phyloP scores from a whole-genome alignment of 2,888 invertebrate genomes.

The Laspeyria flexula region DNA sequence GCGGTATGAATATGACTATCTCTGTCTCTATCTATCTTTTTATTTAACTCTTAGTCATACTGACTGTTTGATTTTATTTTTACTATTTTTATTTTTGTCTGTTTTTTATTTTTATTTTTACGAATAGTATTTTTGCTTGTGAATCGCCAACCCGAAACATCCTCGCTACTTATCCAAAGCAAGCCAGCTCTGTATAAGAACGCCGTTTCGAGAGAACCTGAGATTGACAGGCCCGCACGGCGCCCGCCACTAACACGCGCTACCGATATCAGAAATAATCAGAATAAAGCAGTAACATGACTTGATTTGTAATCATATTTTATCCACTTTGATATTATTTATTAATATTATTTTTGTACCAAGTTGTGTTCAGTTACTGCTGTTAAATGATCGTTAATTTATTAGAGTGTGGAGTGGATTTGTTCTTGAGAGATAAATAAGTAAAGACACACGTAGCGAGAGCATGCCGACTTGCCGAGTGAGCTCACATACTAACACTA shows the following conservation, averaged over 20 bases:
- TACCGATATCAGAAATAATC: conserved; percentile 61
- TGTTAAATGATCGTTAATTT: conserved; percentile 65
- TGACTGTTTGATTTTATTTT: conserved; percentile 84
- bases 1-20: conserved; percentile 82
- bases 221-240: conserved; percentile 56
- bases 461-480: conserved; percentile 81
- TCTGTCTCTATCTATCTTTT: conserved; percentile 78
- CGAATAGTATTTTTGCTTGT: conserved; percentile 83
- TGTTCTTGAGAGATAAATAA: conserved; percentile 61
- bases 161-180: conserved; percentile 78
- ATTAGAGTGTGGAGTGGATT: conserved; percentile 85
- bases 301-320: conserved; percentile 42
- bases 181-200: conserved; percentile 64
- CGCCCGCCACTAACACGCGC: conserved; percentile 74
- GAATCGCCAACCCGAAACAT: conserved; percentile 79
- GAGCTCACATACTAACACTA: conserved; percentile 73
- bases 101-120: conserved; percentile 64
- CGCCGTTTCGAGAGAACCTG: conserved; percentile 57
- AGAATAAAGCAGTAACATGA: conserved; percentile 78
- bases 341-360: conserved; percentile 56
- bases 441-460: conserved; percentile 57
- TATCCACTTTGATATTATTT: conserved; percentile 63
- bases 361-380: conserved; percentile 79
- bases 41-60: conserved; percentile 82
- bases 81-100: conserved; percentile 59